Evolutionary conservation across 2,888 invertebrate species (phyloP).

Genomic region (Allolobophora icterica): DNA sequence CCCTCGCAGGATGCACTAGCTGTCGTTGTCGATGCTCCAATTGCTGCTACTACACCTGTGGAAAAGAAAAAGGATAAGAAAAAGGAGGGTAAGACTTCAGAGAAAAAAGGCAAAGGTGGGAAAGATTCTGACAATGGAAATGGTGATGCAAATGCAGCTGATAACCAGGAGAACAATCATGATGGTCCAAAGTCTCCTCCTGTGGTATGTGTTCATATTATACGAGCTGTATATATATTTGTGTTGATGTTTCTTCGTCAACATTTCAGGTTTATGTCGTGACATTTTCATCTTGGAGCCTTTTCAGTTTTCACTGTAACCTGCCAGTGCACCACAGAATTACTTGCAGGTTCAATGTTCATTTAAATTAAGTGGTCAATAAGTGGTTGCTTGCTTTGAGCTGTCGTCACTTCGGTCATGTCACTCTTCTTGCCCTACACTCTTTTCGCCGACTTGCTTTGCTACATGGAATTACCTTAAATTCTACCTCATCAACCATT

Average conservation of each 20-base stretch:
- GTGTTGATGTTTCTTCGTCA: neutral
- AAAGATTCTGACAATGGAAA: slow-evolving; percentile 41
- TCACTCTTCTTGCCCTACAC: too few species aligned
- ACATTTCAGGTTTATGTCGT: too few species aligned
- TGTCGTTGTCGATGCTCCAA: neutral
- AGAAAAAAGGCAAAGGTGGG: slow-evolving; percentile 43
- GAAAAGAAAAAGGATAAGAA: slow-evolving; percentile 50
- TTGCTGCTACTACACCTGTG: slow-evolving; percentile 42
- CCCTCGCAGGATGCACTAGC: neutral
- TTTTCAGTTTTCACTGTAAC: too few species aligned
- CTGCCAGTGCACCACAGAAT: too few species aligned
- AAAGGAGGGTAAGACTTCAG: slow-evolving; percentile 36
- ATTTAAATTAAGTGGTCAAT: too few species aligned
- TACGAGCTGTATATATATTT: neutral
- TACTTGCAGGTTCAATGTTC: too few species aligned
- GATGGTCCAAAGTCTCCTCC: slow-evolving; percentile 24
- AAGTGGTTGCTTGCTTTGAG: too few species aligned
- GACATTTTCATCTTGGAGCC: too few species aligned
- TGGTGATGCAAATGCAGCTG: slow-evolving; percentile 39
- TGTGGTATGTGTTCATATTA: slow-evolving; percentile 12
- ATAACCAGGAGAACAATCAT: slow-evolving; percentile 33
- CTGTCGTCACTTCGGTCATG: too few species aligned
- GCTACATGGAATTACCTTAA: too few species aligned
- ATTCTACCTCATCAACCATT: too few species aligned
- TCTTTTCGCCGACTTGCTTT: too few species aligned